A percentile compares a stretch with the other conserved stretches of the same genome.
Evolutionary conservation across 1,140 invertebrate species (phyloP).

Genomic region (Lepidostoma basale): DNA sequence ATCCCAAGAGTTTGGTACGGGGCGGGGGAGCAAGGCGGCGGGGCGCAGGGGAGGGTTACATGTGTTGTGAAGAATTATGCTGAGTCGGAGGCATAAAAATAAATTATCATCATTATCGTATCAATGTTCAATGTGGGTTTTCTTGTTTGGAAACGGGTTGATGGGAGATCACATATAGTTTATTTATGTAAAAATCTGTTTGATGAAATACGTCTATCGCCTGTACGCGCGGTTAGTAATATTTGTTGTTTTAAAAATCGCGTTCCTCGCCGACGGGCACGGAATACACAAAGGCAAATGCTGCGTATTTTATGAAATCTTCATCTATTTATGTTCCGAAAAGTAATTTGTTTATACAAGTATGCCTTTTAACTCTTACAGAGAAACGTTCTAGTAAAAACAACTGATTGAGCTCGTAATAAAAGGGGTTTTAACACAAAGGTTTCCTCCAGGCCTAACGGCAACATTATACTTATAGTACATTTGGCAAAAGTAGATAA

Average conservation of each 20-base stretch:
- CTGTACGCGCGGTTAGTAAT: no score
- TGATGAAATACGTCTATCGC: no score
- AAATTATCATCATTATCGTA: slow-evolving; percentile 4
- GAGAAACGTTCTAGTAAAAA: neutral
- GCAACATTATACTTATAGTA: neutral
- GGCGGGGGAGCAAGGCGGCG: neutral
- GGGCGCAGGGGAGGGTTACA: neutral
- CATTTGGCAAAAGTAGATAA: neutral
- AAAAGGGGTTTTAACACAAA: neutral
- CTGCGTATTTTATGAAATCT: no score
- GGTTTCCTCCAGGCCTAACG: neutral
- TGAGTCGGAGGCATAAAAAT: slow-evolving; percentile 10
- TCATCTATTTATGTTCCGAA: neutral
- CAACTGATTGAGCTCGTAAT: neutral
- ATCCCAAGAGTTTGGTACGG: slow-evolving; percentile 3
- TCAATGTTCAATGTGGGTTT: neutral
- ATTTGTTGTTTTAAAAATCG: no score
- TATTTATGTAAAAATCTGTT: no score
- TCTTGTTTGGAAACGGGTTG: neutral
- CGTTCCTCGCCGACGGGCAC: no score
- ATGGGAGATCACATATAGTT: no score
- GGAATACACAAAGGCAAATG: no score
- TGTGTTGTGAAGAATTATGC: slow-evolving; percentile 17
- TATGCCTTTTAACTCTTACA: neutral
- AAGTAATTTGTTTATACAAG: neutral